Conservation (phyloP, 2,888 invertebrate genomes). For the Heteropelma amictum region DNA sequence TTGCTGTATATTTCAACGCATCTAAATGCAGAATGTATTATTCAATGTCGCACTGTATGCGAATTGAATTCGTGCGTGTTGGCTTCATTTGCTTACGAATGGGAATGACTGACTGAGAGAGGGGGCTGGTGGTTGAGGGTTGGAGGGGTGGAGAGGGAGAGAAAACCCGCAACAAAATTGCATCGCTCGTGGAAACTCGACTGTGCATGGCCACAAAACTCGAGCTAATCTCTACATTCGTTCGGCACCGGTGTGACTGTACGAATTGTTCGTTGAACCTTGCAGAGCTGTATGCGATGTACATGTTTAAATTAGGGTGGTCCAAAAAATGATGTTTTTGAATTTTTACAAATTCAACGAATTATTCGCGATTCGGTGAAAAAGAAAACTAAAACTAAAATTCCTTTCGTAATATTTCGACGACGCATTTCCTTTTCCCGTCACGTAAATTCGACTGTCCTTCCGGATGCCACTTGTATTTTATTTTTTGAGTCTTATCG, state of each 20-base stretch:
- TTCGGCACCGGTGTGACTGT: slow-evolving; percentile 45
- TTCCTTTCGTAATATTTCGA: too few relatives aligned
- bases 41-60: slow-evolving; percentile 9
- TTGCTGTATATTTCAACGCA: background rate
- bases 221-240: slow-evolving; percentile 54
- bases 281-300: slow-evolving; percentile 14
- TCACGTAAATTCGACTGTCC: too few relatives aligned
- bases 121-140: background rate
- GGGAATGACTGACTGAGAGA: slow-evolving; percentile 17
- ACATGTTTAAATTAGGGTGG: too few relatives aligned
- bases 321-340: too few relatives aligned
- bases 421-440: too few relatives aligned
- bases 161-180: too few relatives aligned
- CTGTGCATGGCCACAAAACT: slow-evolving; percentile 39
- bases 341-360: too few relatives aligned
- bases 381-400: too few relatives aligned
- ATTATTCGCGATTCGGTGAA: too few relatives aligned
- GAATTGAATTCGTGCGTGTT: slow-evolving; percentile 49
- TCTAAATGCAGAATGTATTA: slow-evolving; percentile 32
- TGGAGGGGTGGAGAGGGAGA: background rate
- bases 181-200: slow-evolving; percentile 36
- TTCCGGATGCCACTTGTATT: too few relatives aligned
- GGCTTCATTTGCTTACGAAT: slow-evolving; percentile 59
- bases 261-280: slow-evolving; percentile 52
- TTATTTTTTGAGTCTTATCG: too few relatives aligned